Evolutionary conservation across 92 coral and sea anemone species (phyloP), one percentile per base, ranked within the genome.

Genomic region (Umimayanthus kanabou): DNA sequence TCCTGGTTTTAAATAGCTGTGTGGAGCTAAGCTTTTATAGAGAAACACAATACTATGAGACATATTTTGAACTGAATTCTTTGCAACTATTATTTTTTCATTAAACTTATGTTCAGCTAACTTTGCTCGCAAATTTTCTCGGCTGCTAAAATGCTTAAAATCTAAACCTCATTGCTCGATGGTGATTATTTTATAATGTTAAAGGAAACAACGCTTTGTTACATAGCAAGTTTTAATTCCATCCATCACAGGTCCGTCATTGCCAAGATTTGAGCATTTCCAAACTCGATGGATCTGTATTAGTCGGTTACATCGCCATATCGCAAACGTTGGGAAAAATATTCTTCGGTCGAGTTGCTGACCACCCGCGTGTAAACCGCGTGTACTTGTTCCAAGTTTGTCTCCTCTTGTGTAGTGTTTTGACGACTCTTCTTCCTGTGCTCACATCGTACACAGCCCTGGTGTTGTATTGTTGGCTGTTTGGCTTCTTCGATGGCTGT

Each of bases 301-400:
- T 95, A 0, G 94, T 95, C 9, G 96, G 98, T 30, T 91, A 88
- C 87, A 92, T 95, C 76, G 98, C 98, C 67, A 75, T 95, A 76
- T 93, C 98, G 7, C 96, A 95, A 82, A 93, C 98, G 37, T 26
- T 89, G 82, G 93, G 93, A 29, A 93, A 93, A 61, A 85, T 93
- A 75, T 86, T 85, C 77, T 93, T 91, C 87, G 96, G 96, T 64
- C 93, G 82, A 72, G 42, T 93, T 45, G 91, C 94, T 65, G 96
- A 93, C 70, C 89, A 83, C 85, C 91, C 85, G 29, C 85, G 89
- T 30, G 90, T 93, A 23, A 93, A 93, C 89, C 92, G 94, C 9
- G 61, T 93, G 87, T 76, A 87, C 77, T 89, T 93, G 80, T 87
- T 88, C 83, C 96, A 93, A 84, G 50, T 87, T 1, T 90, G 94